Evolutionary conservation across 2,888 invertebrate species (phyloP), one percentile per base, ranked within the genome.

Genomic region (Suillia variegata): DNA sequence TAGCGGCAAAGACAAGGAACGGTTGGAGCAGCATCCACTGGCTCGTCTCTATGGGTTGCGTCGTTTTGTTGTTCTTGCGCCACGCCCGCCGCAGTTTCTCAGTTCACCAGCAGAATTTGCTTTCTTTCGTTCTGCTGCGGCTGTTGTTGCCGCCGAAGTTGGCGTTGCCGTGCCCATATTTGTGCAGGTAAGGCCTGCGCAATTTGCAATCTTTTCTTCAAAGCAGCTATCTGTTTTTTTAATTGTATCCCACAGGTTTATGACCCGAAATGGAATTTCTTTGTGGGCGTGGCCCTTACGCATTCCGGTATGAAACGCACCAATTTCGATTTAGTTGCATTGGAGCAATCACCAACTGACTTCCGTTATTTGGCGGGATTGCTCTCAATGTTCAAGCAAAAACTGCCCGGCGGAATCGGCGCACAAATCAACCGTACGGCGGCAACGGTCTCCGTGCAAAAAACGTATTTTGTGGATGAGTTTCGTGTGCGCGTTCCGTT

Each of bases 261-360:
- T 88, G 91, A 94, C 75, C 87, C 89, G 55, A 88, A 89, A 73
- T 78, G 79, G 78, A 87, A 89, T 62, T 89, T 89, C 75, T 94
- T 88, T 78, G 80, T 90, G 54, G 98, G 98, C 6, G 87, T 93
- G 8, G 90, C 89, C 71, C 88, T 94, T 76, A 88, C 89, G 20
- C 88, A 87, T 70, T 90, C 91, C 50, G 31, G 73, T 13, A 10
- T 10, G 10, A 85, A 89, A 47, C 87, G 91, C 68, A 89, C 91
- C n/a, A 90, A 90, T 76, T 96, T 93, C 81, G 93, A 97, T 76
- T 93, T 95, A 85, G 90, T 94, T 52, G 92, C 96, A 78, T 84
- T 98, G 62, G 89, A 90, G 75, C 86, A 88, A 67, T 87, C 90
- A 57, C 94, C 95, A 1, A 85, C 87, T 21, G 90, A 93, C 70